A percentile compares a stretch with the other conserved stretches of the same genome.
These are phyloP conservation scores for Hyalella azteca DNA, from an alignment of 2,888 invertebrate genomes.

Conservation along the genomic window DNA sequence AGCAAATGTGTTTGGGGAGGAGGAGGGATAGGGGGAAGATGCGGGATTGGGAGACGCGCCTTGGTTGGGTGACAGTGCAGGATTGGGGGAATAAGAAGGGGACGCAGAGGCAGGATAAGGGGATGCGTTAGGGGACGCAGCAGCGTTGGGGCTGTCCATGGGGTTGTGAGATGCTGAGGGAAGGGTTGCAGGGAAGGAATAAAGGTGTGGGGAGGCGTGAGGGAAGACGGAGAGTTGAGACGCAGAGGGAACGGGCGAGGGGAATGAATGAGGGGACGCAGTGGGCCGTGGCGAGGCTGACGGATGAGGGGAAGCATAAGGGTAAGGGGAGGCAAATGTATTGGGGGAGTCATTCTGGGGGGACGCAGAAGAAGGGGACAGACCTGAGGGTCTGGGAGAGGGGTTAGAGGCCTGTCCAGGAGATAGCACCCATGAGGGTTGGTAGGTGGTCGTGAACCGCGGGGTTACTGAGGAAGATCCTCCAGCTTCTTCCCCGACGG, in stretches of 20 bases:
- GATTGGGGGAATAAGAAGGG: background rate
- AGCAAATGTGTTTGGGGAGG: background rate
- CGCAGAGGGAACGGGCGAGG: background rate
- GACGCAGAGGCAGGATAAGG: background rate
- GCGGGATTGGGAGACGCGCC: background rate
- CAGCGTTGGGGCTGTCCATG: background rate
- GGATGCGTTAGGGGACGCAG: background rate
- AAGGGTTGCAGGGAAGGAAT: background rate
- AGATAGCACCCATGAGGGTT: background rate
- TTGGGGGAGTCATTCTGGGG: background rate
- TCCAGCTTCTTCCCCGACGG: background rate
- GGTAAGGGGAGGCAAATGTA: background rate
- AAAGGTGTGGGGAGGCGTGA: background rate
- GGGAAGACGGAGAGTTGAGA: background rate
- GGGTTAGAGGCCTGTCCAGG: background rate
- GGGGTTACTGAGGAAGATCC: background rate
- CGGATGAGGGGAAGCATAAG: background rate
- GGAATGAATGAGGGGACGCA: background rate
- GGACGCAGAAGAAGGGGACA: background rate
- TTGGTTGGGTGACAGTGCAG: background rate
- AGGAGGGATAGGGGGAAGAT: background rate
- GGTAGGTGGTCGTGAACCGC: background rate
- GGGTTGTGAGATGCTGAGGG: background rate
- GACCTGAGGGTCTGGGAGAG: background rate
- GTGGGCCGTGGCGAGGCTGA: background rate